Conservation (phyloP, 2,797 vertebrate species). For the Rachycentron canadum region DNA sequence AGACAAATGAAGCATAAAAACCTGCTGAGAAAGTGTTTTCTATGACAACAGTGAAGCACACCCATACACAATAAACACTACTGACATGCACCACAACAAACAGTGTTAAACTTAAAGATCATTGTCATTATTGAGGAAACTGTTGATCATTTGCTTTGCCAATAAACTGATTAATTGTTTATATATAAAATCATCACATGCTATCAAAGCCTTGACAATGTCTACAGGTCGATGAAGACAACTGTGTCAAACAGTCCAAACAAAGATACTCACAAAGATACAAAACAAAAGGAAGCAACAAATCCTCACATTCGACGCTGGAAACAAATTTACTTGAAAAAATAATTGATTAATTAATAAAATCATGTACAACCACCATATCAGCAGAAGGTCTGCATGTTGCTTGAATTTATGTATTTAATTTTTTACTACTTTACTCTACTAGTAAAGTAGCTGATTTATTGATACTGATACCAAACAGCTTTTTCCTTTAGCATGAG, state of each 20-base stretch:
- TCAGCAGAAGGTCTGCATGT: not conserved
- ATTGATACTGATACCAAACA: too few relatives aligned
- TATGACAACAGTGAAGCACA: not conserved
- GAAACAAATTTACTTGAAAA: not conserved
- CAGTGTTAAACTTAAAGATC: not conserved
- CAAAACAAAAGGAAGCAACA: not conserved
- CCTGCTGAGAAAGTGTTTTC: not conserved
- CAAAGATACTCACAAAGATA: not conserved
- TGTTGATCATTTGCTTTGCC: not conserved
- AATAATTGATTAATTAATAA: not conserved
- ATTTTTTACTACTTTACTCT: too few relatives aligned
- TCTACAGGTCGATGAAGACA: too few relatives aligned
- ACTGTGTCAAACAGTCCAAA: too few relatives aligned
- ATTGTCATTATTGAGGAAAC: not conserved
- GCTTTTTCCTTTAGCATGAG: not conserved
- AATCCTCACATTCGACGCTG: not conserved
- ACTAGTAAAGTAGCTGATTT: not conserved
- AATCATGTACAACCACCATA: not conserved
- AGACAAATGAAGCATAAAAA: conserved; percentile 13
- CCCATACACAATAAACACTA: not conserved
- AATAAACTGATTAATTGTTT: not conserved
- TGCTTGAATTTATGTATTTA: too few relatives aligned
- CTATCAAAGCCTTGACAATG: not conserved
- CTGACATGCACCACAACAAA: conserved; percentile 1
- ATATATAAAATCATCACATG: not conserved